Evolutionary conservation across 2,113 vertebrate genomes (phyloP).

Genomic region (Cricetomys ansorgei): DNA sequence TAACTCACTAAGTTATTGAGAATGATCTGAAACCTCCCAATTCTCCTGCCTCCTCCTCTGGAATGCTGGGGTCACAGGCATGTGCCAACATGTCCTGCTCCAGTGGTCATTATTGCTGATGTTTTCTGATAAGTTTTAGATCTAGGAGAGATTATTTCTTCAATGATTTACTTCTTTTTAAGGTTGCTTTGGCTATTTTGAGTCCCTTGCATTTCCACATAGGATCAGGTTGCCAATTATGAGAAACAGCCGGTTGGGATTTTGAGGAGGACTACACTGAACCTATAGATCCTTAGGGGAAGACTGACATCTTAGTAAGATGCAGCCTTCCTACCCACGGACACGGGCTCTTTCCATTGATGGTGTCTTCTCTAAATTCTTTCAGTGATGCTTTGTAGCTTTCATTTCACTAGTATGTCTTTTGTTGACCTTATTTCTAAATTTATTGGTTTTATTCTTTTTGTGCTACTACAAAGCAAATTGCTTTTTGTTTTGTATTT

Average conservation of each 20-base stretch:
- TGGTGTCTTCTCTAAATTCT: neutral
- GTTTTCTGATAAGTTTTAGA: neutral
- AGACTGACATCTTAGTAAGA: neutral
- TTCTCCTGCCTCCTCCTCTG: too few species aligned
- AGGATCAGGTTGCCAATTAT: neutral
- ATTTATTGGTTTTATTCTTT: neutral
- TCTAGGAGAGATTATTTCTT: neutral
- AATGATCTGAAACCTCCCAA: neutral
- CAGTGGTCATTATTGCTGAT: neutral
- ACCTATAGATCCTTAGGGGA: neutral
- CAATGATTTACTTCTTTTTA: neutral
- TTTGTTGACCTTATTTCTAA: neutral
- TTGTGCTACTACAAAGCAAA: neutral
- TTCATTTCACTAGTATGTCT: neutral
- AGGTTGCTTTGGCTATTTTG: neutral
- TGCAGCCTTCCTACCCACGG: neutral
- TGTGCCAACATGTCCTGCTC: neutral
- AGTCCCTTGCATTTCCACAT: neutral
- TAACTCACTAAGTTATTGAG: too few species aligned
- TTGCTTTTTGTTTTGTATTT: neutral
- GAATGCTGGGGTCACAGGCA: too few species aligned
- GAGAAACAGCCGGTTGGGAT: neutral
- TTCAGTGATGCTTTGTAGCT: neutral
- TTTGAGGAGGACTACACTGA: neutral
- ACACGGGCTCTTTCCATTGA: neutral